Evolutionary conservation across 2,113 vertebrate species (phyloP).

Genomic region (Apus apus): DNA sequence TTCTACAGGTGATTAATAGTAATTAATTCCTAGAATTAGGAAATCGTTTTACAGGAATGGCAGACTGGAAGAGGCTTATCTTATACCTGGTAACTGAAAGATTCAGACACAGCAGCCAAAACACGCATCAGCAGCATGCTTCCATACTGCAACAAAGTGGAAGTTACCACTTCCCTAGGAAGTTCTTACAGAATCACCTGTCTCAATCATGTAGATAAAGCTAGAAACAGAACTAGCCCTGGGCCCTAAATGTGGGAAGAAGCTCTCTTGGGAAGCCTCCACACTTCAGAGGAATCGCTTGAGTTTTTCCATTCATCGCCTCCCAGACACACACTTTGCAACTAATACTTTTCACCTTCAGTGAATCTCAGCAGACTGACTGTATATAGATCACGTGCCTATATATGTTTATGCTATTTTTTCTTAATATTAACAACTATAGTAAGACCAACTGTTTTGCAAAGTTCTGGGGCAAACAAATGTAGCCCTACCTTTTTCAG

Average conservation of each 20-base stretch:
- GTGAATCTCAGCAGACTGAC: not conserved
- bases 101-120: not conserved
- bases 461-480: not conserved
- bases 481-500: constrained; percentile 47
- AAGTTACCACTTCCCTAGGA: not conserved
- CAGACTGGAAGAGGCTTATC: not conserved
- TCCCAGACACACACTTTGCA: not conserved
- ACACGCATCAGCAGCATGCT: not conserved
- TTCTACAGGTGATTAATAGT: not conserved
- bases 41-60: not conserved
- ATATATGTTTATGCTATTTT: not conserved
- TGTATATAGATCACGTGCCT: not conserved
- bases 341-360: not conserved
- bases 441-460: not conserved
- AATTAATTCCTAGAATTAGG: not conserved
- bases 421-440: not conserved
- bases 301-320: not conserved
- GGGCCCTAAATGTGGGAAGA: not conserved
- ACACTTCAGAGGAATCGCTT: not conserved
- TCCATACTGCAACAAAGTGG: not conserved
- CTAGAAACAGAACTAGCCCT: not conserved
- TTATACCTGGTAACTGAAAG: not conserved
- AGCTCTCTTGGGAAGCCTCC: not conserved
- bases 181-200: not conserved
- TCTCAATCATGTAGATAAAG: not conserved